phyloP scores from a whole-genome alignment of 2,888 invertebrate genomes.

The Parnassius glacialis region DNA sequence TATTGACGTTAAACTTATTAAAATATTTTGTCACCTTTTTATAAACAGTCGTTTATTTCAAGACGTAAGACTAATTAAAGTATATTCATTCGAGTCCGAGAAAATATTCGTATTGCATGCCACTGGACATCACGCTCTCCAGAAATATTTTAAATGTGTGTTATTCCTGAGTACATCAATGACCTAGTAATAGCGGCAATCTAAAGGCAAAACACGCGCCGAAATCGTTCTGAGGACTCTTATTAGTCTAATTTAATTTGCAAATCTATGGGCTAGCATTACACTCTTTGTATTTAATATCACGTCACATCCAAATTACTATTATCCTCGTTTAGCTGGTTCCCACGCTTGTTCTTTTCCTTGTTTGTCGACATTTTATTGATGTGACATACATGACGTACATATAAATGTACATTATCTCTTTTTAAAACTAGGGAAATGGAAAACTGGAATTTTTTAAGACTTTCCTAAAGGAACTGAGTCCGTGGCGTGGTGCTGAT shows the following conservation, averaged over 20 bases:
- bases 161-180: conserved; percentile 45
- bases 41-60: too few species aligned
- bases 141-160: conserved; percentile 45
- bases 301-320: conserved; percentile 32
- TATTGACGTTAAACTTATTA: too few species aligned
- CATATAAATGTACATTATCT: neutral
- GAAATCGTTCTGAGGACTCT: conserved; percentile 39
- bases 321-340: conserved; percentile 7
- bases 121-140: conserved; percentile 38
- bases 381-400: too few species aligned
- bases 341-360: conserved; percentile 2
- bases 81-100: neutral
- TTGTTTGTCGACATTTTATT: conserved; percentile 3
- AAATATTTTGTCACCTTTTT: too few species aligned
- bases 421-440: neutral
- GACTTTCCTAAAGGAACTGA: too few species aligned
- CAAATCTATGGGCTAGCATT: conserved; percentile 26
- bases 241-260: conserved; percentile 47
- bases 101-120: conserved; percentile 23
- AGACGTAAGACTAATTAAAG: too few species aligned
- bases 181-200: conserved; percentile 48
- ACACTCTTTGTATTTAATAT: conserved; percentile 27
- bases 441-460: too few species aligned
- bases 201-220: conserved; percentile 43
- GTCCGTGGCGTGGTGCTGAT: too few species aligned